phyloP scores from a whole-genome alignment of 2,797 vertebrate species.

The Antennarius maculatus region DNA sequence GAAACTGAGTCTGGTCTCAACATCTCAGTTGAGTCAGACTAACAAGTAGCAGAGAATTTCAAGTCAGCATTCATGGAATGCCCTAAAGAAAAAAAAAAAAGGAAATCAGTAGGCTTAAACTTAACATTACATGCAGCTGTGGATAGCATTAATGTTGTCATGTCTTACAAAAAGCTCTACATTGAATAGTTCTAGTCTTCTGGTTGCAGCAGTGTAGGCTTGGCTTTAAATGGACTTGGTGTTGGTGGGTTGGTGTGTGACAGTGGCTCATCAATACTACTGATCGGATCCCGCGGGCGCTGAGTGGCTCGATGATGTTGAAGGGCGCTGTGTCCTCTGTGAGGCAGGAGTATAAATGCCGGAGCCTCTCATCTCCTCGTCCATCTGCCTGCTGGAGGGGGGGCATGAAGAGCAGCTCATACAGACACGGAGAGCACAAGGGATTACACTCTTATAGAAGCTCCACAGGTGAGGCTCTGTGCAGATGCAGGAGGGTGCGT shows the following conservation, averaged over 20 bases:
- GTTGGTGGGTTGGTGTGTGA: conserved; percentile 18
- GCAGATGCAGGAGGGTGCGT: neutral
- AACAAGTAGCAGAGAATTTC: too few species aligned
- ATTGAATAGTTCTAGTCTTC: too few species aligned
- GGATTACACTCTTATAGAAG: conserved; percentile 35
- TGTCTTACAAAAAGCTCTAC: neutral
- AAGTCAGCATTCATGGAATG: too few species aligned
- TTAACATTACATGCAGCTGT: conserved; percentile 1
- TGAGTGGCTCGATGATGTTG: conserved; percentile 66
- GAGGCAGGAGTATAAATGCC: conserved; percentile 73
- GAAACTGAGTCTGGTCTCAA: conserved; percentile 63
- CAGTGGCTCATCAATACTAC: conserved; percentile 49
- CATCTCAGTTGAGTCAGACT: neutral
- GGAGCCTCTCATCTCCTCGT: conserved; percentile 19
- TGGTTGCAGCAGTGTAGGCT: neutral
- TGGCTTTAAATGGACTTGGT: neutral
- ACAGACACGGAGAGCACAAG: conserved; percentile 37
- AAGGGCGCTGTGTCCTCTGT: conserved; percentile 76
- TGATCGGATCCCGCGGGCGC: conserved; percentile 65
- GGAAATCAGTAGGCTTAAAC: too few species aligned
- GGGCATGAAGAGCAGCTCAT: conserved; percentile 55
- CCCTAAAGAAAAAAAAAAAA: too few species aligned
- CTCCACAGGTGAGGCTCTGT: conserved; percentile 60
- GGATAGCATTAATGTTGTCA: neutral
- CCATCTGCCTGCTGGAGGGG: conserved; percentile 37